These are phyloP conservation scores for Aricia artaxerxes DNA, from an alignment of 2,888 invertebrate species.

Conservation along the genomic window DNA sequence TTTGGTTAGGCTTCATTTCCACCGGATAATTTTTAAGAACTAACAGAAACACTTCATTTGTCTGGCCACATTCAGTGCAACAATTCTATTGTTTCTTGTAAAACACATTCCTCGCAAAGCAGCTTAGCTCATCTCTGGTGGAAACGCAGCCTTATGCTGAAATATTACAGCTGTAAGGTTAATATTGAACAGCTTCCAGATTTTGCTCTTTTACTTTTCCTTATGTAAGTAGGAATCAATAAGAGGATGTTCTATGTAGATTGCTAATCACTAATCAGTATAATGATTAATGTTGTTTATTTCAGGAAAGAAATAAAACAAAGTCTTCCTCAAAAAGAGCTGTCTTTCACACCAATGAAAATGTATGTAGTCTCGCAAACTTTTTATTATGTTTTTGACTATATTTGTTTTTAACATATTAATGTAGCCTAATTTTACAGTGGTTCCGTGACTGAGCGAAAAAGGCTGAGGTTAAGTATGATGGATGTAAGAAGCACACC, in stretches of 20 bases:
- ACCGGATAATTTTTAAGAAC: too few relatives aligned
- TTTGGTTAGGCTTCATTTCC: background rate
- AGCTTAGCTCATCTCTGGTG: too few relatives aligned
- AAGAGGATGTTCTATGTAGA: background rate
- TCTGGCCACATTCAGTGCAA: too few relatives aligned
- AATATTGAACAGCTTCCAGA: too few relatives aligned
- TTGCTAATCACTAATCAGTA: background rate
- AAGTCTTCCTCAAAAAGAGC: slow-evolving; percentile 81
- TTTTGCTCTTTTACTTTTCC: background rate
- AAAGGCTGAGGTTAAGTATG: slow-evolving; percentile 69
- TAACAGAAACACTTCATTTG: too few relatives aligned
- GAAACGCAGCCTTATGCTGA: too few relatives aligned
- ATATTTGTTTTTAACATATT: background rate
- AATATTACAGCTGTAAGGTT: too few relatives aligned
- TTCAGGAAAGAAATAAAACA: slow-evolving; percentile 83
- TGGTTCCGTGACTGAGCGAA: slow-evolving; percentile 66
- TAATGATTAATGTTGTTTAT: slow-evolving; percentile 3
- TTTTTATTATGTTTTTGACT: background rate
- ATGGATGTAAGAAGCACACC: slow-evolving; percentile 72
- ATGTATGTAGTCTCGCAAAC: slow-evolving; percentile 74
- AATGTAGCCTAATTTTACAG: slow-evolving; percentile 48
- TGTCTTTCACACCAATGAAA: slow-evolving; percentile 81
- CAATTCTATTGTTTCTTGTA: too few relatives aligned
- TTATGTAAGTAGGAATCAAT: background rate
- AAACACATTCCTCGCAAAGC: too few relatives aligned